phyloP scores from a whole-genome alignment of 2,888 invertebrate species.

The Caenorhabditis doughertyi region DNA sequence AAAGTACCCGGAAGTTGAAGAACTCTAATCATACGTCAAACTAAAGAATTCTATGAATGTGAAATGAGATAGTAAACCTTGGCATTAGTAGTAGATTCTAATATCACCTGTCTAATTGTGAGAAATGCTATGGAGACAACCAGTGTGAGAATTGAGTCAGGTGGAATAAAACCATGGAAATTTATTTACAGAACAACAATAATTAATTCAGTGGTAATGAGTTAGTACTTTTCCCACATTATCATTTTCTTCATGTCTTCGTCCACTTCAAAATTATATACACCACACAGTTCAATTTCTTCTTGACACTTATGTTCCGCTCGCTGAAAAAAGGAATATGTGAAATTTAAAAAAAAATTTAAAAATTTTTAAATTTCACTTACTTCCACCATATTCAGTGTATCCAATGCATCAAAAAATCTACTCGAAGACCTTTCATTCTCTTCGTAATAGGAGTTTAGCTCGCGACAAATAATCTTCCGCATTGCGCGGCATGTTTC shows the following conservation, averaged over 20 bases:
- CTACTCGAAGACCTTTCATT: background rate
- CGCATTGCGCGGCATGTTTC: slow-evolving; percentile 39
- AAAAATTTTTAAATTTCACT: background rate
- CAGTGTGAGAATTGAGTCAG: background rate
- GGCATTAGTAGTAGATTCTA: background rate
- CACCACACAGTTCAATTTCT: slow-evolving; percentile 44
- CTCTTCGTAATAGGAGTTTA: slow-evolving; percentile 36
- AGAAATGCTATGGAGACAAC: slow-evolving; percentile 9
- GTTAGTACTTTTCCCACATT: slow-evolving; percentile 46
- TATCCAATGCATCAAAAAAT: slow-evolving; percentile 38
- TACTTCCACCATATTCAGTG: slow-evolving; percentile 40
- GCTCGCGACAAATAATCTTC: slow-evolving; percentile 32
- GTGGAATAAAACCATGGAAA: background rate
- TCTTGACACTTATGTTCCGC: slow-evolving; percentile 54
- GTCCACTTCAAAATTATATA: slow-evolving; percentile 48
- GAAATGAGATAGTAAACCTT: background rate
- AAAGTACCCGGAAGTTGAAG: background rate
- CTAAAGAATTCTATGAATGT: slow-evolving; percentile 3
- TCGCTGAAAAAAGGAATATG: slow-evolving; percentile 1
- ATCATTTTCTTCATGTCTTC: slow-evolving; percentile 48
- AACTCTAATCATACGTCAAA: background rate
- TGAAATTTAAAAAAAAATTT: background rate
- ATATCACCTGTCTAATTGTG: slow-evolving; percentile 8
- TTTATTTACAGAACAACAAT: slow-evolving; percentile 27
- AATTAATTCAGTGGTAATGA: background rate